Base-by-base conservation (phyloP, 2,888 invertebrate species). In the Scotopteryx bipunctaria region DNA sequence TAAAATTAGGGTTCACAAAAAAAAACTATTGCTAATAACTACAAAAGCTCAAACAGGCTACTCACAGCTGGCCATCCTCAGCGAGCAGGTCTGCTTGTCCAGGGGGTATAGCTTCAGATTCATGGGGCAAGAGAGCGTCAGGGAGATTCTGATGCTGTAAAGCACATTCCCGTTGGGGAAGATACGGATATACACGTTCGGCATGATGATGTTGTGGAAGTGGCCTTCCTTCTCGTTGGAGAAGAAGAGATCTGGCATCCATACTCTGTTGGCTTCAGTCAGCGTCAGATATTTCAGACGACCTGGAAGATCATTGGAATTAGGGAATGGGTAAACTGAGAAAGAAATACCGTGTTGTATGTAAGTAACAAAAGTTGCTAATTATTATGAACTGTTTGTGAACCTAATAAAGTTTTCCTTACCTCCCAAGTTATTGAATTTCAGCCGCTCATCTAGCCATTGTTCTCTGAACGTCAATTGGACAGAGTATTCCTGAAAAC, bases 181-280 rank as follows among this genome's bases (percentile, higher is more conserved):
- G 81, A 99, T 98, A 66, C 99, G 93, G 81, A 99, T 97, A 92
- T 99, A 97, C 65, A 98, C 97, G 86, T 99, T 98, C 57, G 98
- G 98, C 97, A 98, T 97, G 83, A 98, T 98, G 86, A 98, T 98
- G 84, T 98, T 96, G 91, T 98, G 98, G 82, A 98, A 96, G 82
- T 98, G 98, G 45, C 98, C 99, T 79, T 97, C 97, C 85, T 99
- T 99, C 91, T 99, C 99, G 79, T 99, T 99, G 49, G 98, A 96
- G 91, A 98, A 98, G 93, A 98, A 99, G 67, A 98, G 92, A 91
- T 99, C 99, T 23, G 99, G 99, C 95, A 98, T 98, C 99, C 99
- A 99, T 51, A 99, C 97, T 68, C 97, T 94, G 88, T 96, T 96
- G 46, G 98, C 96, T 87, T 98, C 98, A 46, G 98, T 97, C 76